Evolutionary conservation across 2,888 invertebrate species (phyloP).

Genomic region (Cataglyphis cursor): DNA sequence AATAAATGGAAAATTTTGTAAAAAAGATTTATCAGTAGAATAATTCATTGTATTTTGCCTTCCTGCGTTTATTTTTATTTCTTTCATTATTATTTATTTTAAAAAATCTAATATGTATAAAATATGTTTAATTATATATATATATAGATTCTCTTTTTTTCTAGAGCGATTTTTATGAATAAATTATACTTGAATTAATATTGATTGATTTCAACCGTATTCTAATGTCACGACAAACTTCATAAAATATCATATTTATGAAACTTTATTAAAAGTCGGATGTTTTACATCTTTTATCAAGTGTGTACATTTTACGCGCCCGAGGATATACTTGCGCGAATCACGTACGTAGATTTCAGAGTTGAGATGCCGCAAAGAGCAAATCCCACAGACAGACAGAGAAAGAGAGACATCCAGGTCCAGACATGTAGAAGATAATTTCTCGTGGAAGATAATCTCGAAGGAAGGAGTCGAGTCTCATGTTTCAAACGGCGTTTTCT

Average conservation of each 20-base stretch:
- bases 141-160: not conserved
- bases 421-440: slow-evolving; percentile 49
- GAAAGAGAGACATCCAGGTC: slow-evolving; percentile 21
- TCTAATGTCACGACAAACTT: slow-evolving; percentile 21
- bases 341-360: slow-evolving; percentile 33
- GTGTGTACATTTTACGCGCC: slow-evolving; percentile 36
- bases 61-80: not conserved
- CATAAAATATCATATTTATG: slow-evolving; percentile 34
- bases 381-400: slow-evolving; percentile 1
- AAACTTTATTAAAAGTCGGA: slow-evolving; percentile 52
- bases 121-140: not conserved
- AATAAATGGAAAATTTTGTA: not conserved
- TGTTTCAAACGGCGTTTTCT: slow-evolving; percentile 52
- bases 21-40: not conserved
- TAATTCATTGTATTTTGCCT: not conserved
- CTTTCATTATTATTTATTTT: not conserved
- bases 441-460: slow-evolving; percentile 50
- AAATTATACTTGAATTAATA: not conserved
- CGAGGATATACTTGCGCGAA: slow-evolving; percentile 33
- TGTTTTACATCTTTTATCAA: slow-evolving; percentile 42
- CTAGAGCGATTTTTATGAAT: not conserved
- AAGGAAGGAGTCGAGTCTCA: slow-evolving; percentile 44
- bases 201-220: not conserved
- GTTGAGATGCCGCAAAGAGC: slow-evolving; percentile 33
- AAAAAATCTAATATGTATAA: not conserved